Evolutionary conservation across 1,140 invertebrate species (phyloP), one percentile per base, ranked within the genome.

Genomic region (Dermatophagoides farinae): DNA sequence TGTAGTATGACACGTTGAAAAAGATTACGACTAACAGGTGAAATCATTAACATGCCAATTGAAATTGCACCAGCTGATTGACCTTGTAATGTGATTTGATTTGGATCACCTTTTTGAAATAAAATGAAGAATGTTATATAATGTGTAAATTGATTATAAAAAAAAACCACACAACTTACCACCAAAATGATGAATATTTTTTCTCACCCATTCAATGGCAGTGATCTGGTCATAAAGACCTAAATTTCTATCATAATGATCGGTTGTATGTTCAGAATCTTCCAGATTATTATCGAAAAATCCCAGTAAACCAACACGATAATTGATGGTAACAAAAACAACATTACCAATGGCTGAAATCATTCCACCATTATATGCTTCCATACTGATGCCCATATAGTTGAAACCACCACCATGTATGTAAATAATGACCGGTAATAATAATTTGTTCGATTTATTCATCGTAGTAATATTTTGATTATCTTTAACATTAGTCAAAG

Each of bases 41-140:
- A 91, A 6, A 97, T 73, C 54, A 97, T 76, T 73, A 96, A 90
- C 67, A 96, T 75, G 16, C 85, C 86, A 1, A 97, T 87, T 40
- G 88, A 88, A 12, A 88, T 88, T 1, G 89, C 89, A 10, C 93
- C 92, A 16, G 92, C 90, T 62, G 87, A 92, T 73, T 97, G 92
- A 12, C 91, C 92, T 69, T 97, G 93, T 14, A 97, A 74, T 0
- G 92, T 97, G 18, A 97, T 82, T 68, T 89, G 89, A 65, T 88
- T 78, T 11, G 88, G 84, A 73, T 96, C 91, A 2, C 60, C 60
- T 61, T 16, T n/a, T 44, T 44, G 43, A 5, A 5, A 5, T 5
- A 44, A 5, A n/a, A 20, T 20, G 14, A 44, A 16, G 10, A 44
- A 11, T 51, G 50, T 53, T 5, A 22, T 53, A 4, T 16, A 53